phyloP scores from a whole-genome alignment of 2,888 invertebrate species.

The Girardia tigrina region DNA sequence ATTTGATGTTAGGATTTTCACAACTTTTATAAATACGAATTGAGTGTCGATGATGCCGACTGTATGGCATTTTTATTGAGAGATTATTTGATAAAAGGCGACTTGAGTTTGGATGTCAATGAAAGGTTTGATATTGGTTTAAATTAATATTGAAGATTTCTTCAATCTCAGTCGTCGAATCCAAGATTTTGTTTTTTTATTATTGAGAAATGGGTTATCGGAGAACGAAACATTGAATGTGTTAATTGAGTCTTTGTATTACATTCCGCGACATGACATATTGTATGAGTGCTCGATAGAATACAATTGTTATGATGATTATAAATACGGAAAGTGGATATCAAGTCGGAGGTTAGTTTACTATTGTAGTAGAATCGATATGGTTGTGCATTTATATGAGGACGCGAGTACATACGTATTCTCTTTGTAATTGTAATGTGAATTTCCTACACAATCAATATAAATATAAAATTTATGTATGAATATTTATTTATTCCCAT shows the following conservation, averaged over 20 bases:
- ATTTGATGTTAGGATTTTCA: constrained; percentile 17
- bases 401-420: too few species aligned
- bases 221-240: constrained; percentile 5
- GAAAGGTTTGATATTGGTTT: neutral
- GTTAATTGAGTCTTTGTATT: neutral
- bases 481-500: too few species aligned
- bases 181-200: neutral
- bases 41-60: neutral
- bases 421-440: too few species aligned
- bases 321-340: too few species aligned
- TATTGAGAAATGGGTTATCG: neutral
- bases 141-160: neutral
- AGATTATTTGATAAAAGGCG: neutral
- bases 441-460: too few species aligned
- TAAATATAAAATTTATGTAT: too few species aligned
- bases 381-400: too few species aligned
- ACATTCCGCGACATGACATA: neutral
- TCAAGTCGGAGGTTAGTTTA: too few species aligned
- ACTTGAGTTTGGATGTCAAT: neutral
- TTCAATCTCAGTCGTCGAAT: neutral
- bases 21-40: neutral
- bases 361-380: too few species aligned
- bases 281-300: neutral
- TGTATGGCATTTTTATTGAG: neutral
- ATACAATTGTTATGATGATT: too few species aligned